These are phyloP conservation scores for Acleris holmiana DNA, from an alignment of 2,888 invertebrate genomes.

Conservation along the genomic window DNA sequence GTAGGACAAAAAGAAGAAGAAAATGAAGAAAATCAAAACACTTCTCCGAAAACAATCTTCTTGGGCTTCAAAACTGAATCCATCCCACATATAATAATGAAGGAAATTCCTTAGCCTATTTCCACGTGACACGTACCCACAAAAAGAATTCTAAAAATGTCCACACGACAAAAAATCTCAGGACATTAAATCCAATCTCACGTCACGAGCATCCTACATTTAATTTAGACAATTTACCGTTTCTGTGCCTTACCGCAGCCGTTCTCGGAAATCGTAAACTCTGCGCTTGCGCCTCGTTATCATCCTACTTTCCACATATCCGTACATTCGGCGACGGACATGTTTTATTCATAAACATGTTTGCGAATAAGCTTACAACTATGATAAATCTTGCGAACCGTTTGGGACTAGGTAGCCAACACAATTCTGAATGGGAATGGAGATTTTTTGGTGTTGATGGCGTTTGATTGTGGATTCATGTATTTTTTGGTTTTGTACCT, in stretches of 20 bases:
- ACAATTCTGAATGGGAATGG: too few species aligned
- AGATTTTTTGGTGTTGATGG: too few species aligned
- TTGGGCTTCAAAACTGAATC: too few species aligned
- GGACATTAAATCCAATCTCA: constrained; percentile 45
- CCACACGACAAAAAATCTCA: constrained; percentile 1
- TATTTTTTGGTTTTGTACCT: too few species aligned
- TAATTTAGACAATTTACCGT: constrained; percentile 74
- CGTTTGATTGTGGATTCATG: too few species aligned
- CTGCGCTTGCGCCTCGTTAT: constrained; percentile 57
- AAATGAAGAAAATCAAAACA: too few species aligned
- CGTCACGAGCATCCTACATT: constrained; percentile 62
- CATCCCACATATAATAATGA: too few species aligned
- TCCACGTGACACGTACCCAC: constrained; percentile 7
- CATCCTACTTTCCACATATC: constrained; percentile 63
- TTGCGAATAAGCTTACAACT: constrained; percentile 42
- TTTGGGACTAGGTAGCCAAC: too few species aligned
- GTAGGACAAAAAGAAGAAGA: too few species aligned
- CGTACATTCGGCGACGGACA: constrained; percentile 48
- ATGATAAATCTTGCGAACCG: constrained; percentile 29
- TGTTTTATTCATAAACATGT: constrained; percentile 61
- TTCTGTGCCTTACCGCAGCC: constrained; percentile 58
- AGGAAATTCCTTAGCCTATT: too few species aligned
- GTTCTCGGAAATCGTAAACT: constrained; percentile 74
- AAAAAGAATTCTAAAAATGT: constrained; percentile 33
- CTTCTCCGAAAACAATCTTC: too few species aligned